Evolutionary conservation across 2,888 invertebrate genomes (phyloP).

Genomic region (Caenorhabditis sp.): DNA sequence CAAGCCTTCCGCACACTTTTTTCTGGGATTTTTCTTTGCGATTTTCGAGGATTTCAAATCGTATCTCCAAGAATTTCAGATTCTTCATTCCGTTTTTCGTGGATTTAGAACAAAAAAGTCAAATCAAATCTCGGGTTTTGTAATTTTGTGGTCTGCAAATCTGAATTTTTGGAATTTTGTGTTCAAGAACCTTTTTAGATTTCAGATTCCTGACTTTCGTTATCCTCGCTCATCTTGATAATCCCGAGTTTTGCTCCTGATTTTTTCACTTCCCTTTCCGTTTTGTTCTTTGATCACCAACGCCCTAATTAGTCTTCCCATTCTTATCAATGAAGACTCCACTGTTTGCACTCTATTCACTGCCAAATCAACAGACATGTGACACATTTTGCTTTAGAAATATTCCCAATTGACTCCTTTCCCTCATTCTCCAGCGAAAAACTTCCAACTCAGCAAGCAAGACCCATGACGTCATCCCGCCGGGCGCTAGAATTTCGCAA

Average conservation of each 20-base stretch:
- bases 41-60: no score
- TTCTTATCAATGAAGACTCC: not conserved
- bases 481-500: constrained; percentile 26
- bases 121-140: no score
- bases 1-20: no score
- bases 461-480: constrained; percentile 40
- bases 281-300: not conserved
- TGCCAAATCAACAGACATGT: not conserved
- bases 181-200: no score
- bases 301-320: not conserved
- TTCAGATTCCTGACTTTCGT: no score
- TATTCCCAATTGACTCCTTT: not conserved
- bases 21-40: no score
- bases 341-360: not conserved
- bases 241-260: not conserved
- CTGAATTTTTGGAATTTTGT: no score
- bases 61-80: no score
- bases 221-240: no score
- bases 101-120: no score
- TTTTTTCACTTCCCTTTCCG: not conserved
- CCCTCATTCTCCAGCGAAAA: not conserved
- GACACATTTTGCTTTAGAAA: not conserved
- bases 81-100: no score
- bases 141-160: no score
- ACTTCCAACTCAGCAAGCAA: constrained; percentile 15